Conservation (phyloP, 2,797 vertebrate genomes). For the Rhyacichthys aspro region DNA sequence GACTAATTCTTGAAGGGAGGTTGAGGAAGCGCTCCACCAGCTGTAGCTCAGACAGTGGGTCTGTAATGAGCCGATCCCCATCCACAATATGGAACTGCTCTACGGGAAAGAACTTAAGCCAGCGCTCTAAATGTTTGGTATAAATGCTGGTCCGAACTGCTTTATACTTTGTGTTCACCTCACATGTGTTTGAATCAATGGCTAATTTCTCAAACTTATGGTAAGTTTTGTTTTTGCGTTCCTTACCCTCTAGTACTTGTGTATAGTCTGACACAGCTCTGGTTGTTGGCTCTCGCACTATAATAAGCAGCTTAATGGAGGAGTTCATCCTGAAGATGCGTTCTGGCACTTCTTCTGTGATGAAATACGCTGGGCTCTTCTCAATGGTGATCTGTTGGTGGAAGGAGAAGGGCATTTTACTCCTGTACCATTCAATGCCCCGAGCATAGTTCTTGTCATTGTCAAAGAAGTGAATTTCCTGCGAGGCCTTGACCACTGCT, state of each 20-base stretch:
- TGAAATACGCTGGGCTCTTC: conserved; percentile 96
- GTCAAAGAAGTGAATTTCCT: conserved; percentile 98
- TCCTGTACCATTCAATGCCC: conserved; percentile 93
- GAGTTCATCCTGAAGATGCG: conserved; percentile 98
- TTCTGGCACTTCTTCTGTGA: conserved; percentile 95
- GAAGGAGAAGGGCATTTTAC: conserved; percentile 97
- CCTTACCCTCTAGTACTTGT: conserved; percentile 95
- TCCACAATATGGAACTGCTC: conserved; percentile 96
- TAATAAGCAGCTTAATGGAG: conserved; percentile 94
- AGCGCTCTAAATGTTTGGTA: conserved; percentile 94
- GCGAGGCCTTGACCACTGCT: conserved; percentile 94
- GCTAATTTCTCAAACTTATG: conserved; percentile 95
- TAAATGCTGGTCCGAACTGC: conserved; percentile 96
- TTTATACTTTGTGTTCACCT: conserved; percentile 97
- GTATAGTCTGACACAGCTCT: conserved; percentile 96
- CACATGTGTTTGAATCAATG: conserved; percentile 88
- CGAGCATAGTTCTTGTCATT: conserved; percentile 93
- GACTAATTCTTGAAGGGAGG: conserved; percentile 92
- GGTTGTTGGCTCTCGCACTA: conserved; percentile 94
- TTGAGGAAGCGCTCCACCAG: conserved; percentile 93
- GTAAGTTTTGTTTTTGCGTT: conserved; percentile 96
- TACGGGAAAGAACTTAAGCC: conserved; percentile 94
- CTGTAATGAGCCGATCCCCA: conserved; percentile 91
- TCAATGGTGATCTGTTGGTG: conserved; percentile 96
- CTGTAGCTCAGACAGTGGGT: conserved; percentile 93